phyloP scores from a whole-genome alignment of 2,888 invertebrate species.

The Sceliomorpha sp. region DNA sequence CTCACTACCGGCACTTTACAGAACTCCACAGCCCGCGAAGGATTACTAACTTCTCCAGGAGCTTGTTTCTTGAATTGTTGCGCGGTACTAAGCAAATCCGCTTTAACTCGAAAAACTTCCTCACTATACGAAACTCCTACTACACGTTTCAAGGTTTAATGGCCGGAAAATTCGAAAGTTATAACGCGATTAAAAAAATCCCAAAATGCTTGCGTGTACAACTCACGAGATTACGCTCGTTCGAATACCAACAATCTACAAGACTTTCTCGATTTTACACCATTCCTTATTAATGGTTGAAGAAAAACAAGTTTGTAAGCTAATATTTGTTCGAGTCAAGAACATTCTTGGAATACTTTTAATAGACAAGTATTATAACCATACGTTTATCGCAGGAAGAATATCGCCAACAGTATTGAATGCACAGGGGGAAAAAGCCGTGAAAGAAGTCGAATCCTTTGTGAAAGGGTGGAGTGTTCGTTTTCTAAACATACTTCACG shows the following conservation, averaged over 20 bases:
- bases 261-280: no score
- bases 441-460: conserved; percentile 14
- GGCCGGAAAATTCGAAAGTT: conserved; percentile 28
- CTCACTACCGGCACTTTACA: conserved; percentile 15
- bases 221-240: not conserved
- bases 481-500: conserved; percentile 72
- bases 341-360: no score
- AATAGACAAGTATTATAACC: no score
- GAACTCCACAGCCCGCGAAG: conserved; percentile 24
- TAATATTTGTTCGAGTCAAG: no score
- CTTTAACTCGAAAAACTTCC: conserved; percentile 34
- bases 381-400: not conserved
- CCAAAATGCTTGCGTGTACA: conserved; percentile 6
- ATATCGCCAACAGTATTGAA: no score
- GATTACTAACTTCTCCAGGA: conserved; percentile 30
- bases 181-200: conserved; percentile 24
- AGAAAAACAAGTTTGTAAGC: no score
- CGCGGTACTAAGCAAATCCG: conserved; percentile 30
- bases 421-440: conserved; percentile 2
- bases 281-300: no score
- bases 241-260: conserved; percentile 2
- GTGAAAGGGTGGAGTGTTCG: conserved; percentile 16
- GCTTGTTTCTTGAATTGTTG: conserved; percentile 43
- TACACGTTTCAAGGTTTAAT: conserved; percentile 20
- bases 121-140: conserved; percentile 16